Evolutionary conservation across 2,113 vertebrate genomes (phyloP).

Genomic region (Scartelaos histophorus): DNA sequence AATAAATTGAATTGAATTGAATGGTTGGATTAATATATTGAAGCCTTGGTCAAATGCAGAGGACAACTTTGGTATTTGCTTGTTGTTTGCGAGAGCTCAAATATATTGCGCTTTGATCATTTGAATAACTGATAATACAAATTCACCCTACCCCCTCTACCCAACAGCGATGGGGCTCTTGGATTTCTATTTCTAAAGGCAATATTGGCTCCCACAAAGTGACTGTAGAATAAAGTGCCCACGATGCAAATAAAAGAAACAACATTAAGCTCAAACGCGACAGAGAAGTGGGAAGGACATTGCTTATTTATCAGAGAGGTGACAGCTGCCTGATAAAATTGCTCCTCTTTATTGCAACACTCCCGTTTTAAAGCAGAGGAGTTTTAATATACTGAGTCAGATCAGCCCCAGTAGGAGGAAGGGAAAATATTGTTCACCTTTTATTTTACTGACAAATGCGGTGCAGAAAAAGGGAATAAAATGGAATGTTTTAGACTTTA

Average conservation of each 20-base stretch:
- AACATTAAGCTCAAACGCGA: not conserved
- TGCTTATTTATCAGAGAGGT: not conserved
- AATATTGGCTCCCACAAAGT: constrained; percentile 8
- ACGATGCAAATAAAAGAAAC: constrained; percentile 7
- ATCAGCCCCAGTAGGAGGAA: not conserved
- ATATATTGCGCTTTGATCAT: not conserved
- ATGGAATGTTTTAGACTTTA: not conserved
- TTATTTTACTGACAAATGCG: not conserved
- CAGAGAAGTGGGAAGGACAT: constrained; percentile 3
- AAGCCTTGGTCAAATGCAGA: too few species aligned
- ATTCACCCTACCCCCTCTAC: not conserved
- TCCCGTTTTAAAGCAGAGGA: constrained; percentile 1
- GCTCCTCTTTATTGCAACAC: constrained; percentile 2
- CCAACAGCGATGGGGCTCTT: not conserved
- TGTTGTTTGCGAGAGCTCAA: not conserved
- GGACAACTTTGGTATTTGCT: not conserved
- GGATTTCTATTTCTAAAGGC: not conserved
- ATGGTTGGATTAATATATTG: too few species aligned
- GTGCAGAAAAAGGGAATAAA: not conserved
- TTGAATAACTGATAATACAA: not conserved
- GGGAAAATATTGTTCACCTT: not conserved
- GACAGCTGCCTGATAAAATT: constrained; percentile 9
- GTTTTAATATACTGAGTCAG: not conserved
- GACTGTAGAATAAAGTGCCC: not conserved
- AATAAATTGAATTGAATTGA: too few species aligned